Evolutionary conservation across 1,140 invertebrate genomes (phyloP), one percentile per base, ranked within the genome.

Genomic region (Plectus sambesii): DNA sequence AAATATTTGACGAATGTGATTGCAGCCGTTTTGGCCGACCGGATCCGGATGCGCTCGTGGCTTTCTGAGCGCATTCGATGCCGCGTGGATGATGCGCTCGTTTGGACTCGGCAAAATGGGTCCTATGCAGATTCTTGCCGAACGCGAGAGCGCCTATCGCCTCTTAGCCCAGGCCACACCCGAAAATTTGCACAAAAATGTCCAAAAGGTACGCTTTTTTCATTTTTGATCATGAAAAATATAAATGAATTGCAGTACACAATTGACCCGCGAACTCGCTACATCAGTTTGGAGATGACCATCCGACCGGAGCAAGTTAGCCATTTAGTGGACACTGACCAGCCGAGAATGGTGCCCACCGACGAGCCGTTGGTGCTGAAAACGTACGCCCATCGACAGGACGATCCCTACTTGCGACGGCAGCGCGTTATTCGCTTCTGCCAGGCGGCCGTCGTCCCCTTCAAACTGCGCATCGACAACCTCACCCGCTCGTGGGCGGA

Each of bases 21-120:
- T 77, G 20, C 64, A 84, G 79, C 90, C 88, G 0, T 97, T 97
- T 72, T 97, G 92, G 92, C 90, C 92, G 2, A 94, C 88, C 0
- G 90, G 92, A 0, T 92, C 88, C 22, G 93, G 93, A 3, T 96
- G 89, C 74, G 92, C 89, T 0, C 76, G 92, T 41, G 93, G 93
- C 23, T 99, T 98, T 72, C 73, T 99, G 0, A 87, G 87, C 38
- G 87, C 85, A 2, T 78, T 97, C 64, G 92, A 98, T 75, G 84
- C 88, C 0, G 87, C 87, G 26, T 99, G 92, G 88, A 85, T 88
- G 55, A 81, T 96, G 35, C 78, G 84, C 55, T 75, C 80, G 26
- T 93, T 86, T 83, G 81, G 83, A 0, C 75, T 79, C 39, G 79
- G 70, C 1, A 68, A 62, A 22, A 62, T 68, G 61, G 27, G 68